These are phyloP conservation scores for Corydoras maculifer DNA, from an alignment of 2,113 vertebrate genomes.

Conservation along the genomic window DNA sequence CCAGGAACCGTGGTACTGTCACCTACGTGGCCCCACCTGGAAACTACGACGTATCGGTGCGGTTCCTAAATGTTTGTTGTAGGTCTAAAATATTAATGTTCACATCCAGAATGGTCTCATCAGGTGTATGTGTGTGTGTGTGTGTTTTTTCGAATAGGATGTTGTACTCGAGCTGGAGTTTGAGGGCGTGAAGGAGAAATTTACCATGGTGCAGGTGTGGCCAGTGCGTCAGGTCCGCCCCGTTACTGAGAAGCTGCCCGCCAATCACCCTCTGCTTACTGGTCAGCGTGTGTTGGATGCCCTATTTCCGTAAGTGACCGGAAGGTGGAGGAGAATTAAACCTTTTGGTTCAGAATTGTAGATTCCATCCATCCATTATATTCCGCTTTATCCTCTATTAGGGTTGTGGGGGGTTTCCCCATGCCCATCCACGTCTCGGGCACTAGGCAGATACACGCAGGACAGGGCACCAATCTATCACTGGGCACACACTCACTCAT, in stretches of 20 bases:
- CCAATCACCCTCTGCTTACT: constrained; percentile 89
- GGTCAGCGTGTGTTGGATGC: constrained; percentile 93
- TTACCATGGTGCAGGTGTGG: constrained; percentile 95
- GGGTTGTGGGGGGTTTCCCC: too few relatives aligned
- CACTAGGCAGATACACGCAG: too few relatives aligned
- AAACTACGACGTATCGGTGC: constrained; percentile 84
- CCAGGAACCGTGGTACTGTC: constrained; percentile 85
- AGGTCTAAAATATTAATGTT: neutral
- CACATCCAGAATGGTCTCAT: neutral
- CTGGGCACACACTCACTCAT: too few relatives aligned
- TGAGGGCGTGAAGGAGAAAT: constrained; percentile 91
- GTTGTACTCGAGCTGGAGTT: constrained; percentile 95
- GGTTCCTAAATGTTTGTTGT: constrained; percentile 41
- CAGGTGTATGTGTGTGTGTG: neutral
- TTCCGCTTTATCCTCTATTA: too few relatives aligned
- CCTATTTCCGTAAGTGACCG: constrained; percentile 84
- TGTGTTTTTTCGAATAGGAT: constrained; percentile 64
- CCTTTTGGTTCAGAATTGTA: constrained; percentile 20
- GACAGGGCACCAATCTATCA: too few relatives aligned
- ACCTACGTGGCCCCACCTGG: constrained; percentile 90
- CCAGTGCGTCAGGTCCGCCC: constrained; percentile 91
- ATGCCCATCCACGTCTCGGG: too few relatives aligned
- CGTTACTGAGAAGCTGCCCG: constrained; percentile 92
- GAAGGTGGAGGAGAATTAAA: constrained; percentile 17
- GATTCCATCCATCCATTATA: too few relatives aligned